phyloP scores from a whole-genome alignment of 2,113 vertebrate species.

The Prochilodus magdalenae region DNA sequence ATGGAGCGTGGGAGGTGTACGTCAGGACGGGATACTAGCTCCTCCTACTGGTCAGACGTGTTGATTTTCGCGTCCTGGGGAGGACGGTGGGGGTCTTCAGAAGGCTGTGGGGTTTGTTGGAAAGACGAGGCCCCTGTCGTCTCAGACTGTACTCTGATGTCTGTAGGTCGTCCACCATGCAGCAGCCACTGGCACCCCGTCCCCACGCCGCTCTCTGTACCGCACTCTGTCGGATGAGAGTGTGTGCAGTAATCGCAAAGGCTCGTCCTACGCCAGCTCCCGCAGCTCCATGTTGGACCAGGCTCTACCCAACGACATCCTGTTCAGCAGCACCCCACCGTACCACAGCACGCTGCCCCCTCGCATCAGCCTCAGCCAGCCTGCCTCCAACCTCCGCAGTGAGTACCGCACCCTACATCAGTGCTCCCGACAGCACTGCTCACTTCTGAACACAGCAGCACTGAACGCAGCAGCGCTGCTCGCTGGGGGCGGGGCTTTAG shows the following conservation, averaged over 20 bases:
- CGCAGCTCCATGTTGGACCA: constrained; percentile 94
- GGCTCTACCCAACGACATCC: constrained; percentile 90
- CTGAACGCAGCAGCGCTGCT: too few relatives aligned
- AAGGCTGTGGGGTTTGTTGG: too few relatives aligned
- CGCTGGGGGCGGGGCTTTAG: too few relatives aligned
- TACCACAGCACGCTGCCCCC: constrained; percentile 91
- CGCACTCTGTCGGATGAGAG: constrained; percentile 95
- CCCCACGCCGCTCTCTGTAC: constrained; percentile 86
- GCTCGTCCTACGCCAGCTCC: constrained; percentile 88
- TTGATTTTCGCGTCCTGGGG: too few relatives aligned
- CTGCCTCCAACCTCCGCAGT: constrained; percentile 88
- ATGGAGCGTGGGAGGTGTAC: too few relatives aligned
- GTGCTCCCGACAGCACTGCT: too few relatives aligned
- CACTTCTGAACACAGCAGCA: too few relatives aligned
- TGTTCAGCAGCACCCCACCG: constrained; percentile 94
- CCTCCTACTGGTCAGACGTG: too few relatives aligned
- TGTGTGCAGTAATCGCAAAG: constrained; percentile 89
- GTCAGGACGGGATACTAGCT: too few relatives aligned
- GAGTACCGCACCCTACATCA: constrained; percentile 69
- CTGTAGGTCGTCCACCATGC: constrained; percentile 69
- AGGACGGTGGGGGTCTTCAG: too few relatives aligned
- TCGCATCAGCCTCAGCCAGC: constrained; percentile 80
- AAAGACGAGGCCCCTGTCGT: neutral
- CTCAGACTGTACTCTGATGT: neutral
- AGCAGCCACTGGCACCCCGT: constrained; percentile 81